Percentiles rank a stretch among this genome's conserved stretches.
phyloP scores from a whole-genome alignment of 2,113 vertebrate genomes.

The Ptychochromis oligacanthus region DNA sequence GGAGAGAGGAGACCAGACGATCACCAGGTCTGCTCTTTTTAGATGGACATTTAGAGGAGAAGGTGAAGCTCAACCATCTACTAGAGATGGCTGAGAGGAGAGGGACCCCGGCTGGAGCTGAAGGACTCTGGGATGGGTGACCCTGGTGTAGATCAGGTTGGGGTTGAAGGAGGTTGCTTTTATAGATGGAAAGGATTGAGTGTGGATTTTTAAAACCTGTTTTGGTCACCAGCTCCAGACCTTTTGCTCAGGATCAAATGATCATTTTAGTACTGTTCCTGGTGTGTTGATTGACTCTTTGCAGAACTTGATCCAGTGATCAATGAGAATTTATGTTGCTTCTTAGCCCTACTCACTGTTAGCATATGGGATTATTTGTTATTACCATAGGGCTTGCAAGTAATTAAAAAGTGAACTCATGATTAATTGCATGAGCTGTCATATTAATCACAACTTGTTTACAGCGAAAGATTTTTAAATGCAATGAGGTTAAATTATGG shows the following conservation, averaged over 20 bases:
- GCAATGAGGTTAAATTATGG: not conserved
- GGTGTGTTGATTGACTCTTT: conserved; percentile 16
- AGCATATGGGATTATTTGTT: not conserved
- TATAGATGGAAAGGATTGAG: not conserved
- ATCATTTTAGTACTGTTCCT: conserved; percentile 9
- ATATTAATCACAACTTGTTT: no score
- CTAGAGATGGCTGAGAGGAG: conserved; percentile 30
- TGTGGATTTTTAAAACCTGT: conserved; percentile 2
- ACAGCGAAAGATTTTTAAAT: not conserved
- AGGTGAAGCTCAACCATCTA: conserved; percentile 41
- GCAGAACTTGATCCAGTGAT: not conserved
- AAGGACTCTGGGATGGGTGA: conserved; percentile 5
- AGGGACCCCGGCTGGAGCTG: conserved; percentile 18
- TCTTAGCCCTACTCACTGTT: conserved; percentile 2
- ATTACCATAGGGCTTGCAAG: not conserved
- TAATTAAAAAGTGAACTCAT: not conserved
- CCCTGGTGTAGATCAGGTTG: conserved; percentile 22
- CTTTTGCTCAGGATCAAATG: not conserved
- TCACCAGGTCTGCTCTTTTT: conserved; percentile 45
- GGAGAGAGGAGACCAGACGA: conserved; percentile 53
- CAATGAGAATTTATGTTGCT: conserved; percentile 54
- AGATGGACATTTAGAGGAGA: conserved; percentile 54
- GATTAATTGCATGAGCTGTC: not conserved
- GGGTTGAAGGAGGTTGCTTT: conserved; percentile 11
- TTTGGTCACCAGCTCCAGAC: not conserved